These are phyloP conservation scores for Dendrolimus kikuchii DNA, from an alignment of 1,140 invertebrate genomes.

Conservation along the genomic window DNA sequence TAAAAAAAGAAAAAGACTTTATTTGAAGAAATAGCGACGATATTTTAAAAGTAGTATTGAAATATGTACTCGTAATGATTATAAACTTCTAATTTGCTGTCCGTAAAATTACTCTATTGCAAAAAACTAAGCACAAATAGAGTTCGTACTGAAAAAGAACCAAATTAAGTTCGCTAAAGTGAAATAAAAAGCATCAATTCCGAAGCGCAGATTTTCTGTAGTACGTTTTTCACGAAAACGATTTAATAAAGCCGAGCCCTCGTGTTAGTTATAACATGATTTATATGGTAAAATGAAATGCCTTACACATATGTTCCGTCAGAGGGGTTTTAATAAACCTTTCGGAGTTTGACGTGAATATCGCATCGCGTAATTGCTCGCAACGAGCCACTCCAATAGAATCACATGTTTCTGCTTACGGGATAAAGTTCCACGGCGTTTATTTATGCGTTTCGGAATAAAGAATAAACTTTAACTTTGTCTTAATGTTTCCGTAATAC, in stretches of 20 bases:
- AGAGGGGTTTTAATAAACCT: slow-evolving; percentile 39
- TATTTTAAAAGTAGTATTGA: no score
- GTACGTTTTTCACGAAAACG: slow-evolving; percentile 30
- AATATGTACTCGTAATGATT: no score
- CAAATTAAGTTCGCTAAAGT: slow-evolving; percentile 9
- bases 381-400: slow-evolving; percentile 31
- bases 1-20: no score
- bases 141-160: slow-evolving; percentile 2
- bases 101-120: no score
- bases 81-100: no score
- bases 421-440: background rate
- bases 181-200: slow-evolving; percentile 31
- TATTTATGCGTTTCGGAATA: slow-evolving; percentile 3
- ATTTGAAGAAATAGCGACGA: no score
- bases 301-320: slow-evolving; percentile 36
- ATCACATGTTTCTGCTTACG: background rate
- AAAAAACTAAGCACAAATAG: background rate
- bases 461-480: background rate
- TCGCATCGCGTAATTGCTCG: slow-evolving; percentile 44
- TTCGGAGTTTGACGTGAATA: slow-evolving; percentile 29
- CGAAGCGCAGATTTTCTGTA: slow-evolving; percentile 18
- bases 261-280: slow-evolving; percentile 48
- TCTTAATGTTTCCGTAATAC: no score
- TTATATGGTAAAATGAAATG: slow-evolving; percentile 50
- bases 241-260: slow-evolving; percentile 45